phyloP scores from a whole-genome alignment of 2,888 invertebrate species.

The Drosophila kanekoi region DNA sequence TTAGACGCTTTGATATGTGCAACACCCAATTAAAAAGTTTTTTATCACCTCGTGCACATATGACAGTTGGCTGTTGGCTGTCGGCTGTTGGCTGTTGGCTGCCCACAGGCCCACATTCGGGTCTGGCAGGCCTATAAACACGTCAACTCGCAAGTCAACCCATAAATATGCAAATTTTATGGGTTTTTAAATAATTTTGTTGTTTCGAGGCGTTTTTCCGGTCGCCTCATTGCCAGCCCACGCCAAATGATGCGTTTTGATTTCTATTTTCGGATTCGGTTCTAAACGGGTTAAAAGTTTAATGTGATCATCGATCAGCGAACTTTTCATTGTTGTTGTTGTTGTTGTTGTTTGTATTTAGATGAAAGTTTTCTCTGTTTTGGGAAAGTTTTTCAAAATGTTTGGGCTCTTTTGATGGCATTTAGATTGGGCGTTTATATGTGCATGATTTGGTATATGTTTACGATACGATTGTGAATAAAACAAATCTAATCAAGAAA shows the following conservation, averaged over 20 bases:
- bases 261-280: constrained; percentile 55
- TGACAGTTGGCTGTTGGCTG: constrained; percentile 55
- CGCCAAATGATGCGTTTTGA: constrained; percentile 52
- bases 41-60: constrained; percentile 74
- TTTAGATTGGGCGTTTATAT: constrained; percentile 75
- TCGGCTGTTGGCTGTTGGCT: constrained; percentile 48
- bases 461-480: constrained; percentile 58
- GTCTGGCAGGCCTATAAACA: constrained; percentile 65
- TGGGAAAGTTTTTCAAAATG: constrained; percentile 64
- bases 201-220: constrained; percentile 63
- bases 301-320: constrained; percentile 68
- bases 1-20: constrained; percentile 45
- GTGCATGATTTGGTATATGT: constrained; percentile 57
- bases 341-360: constrained; percentile 29
- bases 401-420: constrained; percentile 53
- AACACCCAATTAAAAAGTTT: constrained; percentile 78
- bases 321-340: constrained; percentile 32
- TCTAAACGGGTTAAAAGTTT: constrained; percentile 74
- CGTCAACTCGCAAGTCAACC: constrained; percentile 62
- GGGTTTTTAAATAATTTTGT: constrained; percentile 75
- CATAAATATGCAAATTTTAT: constrained; percentile 79
- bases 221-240: constrained; percentile 59
- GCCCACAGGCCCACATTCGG: constrained; percentile 51
- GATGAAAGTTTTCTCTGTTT: constrained; percentile 50
- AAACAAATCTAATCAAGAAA: constrained; percentile 63